These are phyloP conservation scores for Neotragus moschatus DNA, from an alignment of 2,113 vertebrate genomes.

Conservation along the genomic window DNA sequence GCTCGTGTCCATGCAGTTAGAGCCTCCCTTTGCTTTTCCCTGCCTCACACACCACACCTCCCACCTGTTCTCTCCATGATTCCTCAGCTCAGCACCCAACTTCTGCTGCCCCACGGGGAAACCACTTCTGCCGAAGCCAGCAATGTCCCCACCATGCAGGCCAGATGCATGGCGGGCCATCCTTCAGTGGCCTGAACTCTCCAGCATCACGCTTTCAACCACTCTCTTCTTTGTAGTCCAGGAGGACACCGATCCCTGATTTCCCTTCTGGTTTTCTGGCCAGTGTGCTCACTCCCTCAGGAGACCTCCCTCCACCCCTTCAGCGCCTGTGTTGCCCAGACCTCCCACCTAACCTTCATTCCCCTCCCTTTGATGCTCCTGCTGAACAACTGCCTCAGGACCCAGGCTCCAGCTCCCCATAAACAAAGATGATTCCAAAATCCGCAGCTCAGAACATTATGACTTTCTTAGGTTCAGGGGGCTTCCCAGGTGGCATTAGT, in stretches of 20 bases:
- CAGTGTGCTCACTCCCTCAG: background rate
- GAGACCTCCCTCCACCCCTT: fast-evolving
- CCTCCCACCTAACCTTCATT: background rate
- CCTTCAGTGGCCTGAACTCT: background rate
- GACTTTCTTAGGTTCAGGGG: background rate
- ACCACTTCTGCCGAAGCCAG: background rate
- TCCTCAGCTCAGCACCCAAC: fast-evolving
- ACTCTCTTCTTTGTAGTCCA: background rate
- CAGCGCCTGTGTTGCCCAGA: background rate
- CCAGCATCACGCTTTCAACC: background rate
- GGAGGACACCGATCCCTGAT: background rate
- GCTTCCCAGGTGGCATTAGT: background rate
- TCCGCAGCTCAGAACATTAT: background rate
- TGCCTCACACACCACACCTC: background rate
- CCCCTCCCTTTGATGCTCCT: background rate
- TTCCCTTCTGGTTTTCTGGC: background rate
- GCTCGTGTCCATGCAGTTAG: fast-evolving
- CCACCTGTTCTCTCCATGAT: too few species aligned
- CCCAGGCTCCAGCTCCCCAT: background rate
- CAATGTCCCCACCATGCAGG: too few species aligned
- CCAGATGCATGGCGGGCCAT: fast-evolving
- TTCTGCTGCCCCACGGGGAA: fast-evolving
- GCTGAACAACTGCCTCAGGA: background rate
- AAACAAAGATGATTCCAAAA: background rate
- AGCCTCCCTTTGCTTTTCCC: background rate